Base-by-base conservation (phyloP, 1,140 invertebrate species). In the Heterodera carotae region DNA sequence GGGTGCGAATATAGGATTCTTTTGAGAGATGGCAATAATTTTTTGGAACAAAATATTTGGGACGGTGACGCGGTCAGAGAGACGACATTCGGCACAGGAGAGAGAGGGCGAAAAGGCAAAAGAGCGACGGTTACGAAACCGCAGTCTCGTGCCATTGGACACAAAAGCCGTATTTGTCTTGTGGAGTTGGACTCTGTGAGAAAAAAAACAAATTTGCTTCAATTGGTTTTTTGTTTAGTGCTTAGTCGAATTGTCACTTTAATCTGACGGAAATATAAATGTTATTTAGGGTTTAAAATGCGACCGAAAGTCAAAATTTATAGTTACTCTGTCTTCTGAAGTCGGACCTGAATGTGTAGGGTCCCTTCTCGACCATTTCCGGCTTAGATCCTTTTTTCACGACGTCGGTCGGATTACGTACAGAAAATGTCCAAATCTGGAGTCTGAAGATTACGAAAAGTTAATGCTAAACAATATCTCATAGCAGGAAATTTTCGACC, bases 21-120 rank as follows among this genome's bases (percentile, higher is more conserved):
- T 71, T 6, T 25, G 31, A 22, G 53, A 1, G 27, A 69, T 27
- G 10, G 8, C 39, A 8, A 36, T 29, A 53, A 71, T 56, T 33
- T 56, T 84, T 80, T 85, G 84, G 48, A 87, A 85, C 15, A 87
- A 68, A 29, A 87, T 68, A 69, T 83, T 87, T 22, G 85, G 85
- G 59, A 87, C 82, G 31, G 78, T 84, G 36, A 87, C 80, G 53
- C 62, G 75, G 34, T 82, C 76, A 43, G 69, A 59, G 43, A 87
- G 71, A 31, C 29, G 29, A 69, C 85, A 87, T 12, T 69, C 77
- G 1, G 69, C 0, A 59, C 85, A 87, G 2, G 84, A 86, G 15
- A 62, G 22, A 53, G 73, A 67, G 29, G 66, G 48, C 56, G 77
- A 82, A 79, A 84, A 87, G 59, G 56, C 69, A 48, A 84, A 87